Percentiles rank a stretch among this genome's conserved stretches.
phyloP scores from a whole-genome alignment of 2,888 invertebrate species.

The Drosophila barbarae region DNA sequence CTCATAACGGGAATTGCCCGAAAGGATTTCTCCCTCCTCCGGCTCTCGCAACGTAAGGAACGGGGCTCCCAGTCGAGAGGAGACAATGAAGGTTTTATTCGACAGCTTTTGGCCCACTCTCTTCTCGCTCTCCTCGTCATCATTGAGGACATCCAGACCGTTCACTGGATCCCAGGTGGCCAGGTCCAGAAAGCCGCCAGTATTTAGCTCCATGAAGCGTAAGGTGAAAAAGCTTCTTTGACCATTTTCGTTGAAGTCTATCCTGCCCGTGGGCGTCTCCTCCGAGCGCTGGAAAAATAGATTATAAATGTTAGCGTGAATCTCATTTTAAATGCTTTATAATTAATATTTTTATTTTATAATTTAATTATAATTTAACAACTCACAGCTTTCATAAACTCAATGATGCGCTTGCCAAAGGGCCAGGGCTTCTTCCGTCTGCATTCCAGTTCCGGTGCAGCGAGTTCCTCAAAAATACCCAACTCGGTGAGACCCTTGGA shows the following conservation, averaged over 20 bases:
- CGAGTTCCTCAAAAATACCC: constrained; percentile 76
- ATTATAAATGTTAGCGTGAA: not conserved
- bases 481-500: constrained; percentile 81
- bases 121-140: constrained; percentile 82
- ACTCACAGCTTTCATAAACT: constrained; percentile 84
- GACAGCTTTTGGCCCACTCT: constrained; percentile 79
- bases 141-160: constrained; percentile 81
- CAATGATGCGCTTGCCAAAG: constrained; percentile 84
- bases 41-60: constrained; percentile 83
- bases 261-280: constrained; percentile 76
- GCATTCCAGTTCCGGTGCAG: constrained; percentile 76
- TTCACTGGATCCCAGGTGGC: constrained; percentile 79
- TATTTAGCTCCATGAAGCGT: constrained; percentile 85
- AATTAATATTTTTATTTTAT: not conserved
- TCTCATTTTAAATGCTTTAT: not conserved
- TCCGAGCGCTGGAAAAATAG: constrained; percentile 68
- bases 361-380: not conserved
- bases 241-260: constrained; percentile 82
- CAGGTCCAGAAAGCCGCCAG: constrained; percentile 82
- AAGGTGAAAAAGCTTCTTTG: constrained; percentile 84
- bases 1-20: constrained; percentile 89
- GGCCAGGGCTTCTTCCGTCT: constrained; percentile 80
- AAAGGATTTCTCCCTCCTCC: constrained; percentile 82
- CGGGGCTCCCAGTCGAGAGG: constrained; percentile 87
- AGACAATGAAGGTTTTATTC: constrained; percentile 86